phyloP scores from a whole-genome alignment of 2,113 vertebrate genomes.

The Engraulis encrasicolus region DNA sequence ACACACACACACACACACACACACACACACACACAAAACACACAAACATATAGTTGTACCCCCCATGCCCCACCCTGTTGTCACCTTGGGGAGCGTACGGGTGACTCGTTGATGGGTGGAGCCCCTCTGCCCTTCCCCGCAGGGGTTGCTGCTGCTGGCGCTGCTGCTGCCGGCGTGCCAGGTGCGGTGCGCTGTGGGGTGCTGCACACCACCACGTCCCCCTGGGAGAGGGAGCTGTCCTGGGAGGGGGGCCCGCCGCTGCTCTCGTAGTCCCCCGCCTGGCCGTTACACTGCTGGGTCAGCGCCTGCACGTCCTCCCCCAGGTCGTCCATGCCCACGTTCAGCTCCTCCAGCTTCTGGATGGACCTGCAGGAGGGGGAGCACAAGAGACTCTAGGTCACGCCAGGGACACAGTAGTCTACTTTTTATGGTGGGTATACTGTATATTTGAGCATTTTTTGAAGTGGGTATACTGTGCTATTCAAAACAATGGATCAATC shows the following conservation, averaged over 20 bases:
- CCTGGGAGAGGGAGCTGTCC: constrained; percentile 58
- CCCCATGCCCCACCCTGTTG: too few relatives aligned
- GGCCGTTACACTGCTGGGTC: constrained; percentile 85
- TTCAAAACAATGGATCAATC: too few relatives aligned
- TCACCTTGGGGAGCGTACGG: constrained; percentile 81
- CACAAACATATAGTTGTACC: too few relatives aligned
- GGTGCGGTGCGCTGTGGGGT: constrained; percentile 78
- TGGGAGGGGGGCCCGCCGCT: constrained; percentile 57
- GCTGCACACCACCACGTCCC: constrained; percentile 79
- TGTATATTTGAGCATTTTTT: too few relatives aligned
- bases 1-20: too few relatives aligned
- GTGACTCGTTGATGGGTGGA: constrained; percentile 84
- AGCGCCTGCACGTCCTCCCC: constrained; percentile 87
- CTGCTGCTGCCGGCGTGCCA: too few relatives aligned
- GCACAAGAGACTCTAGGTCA: too few relatives aligned
- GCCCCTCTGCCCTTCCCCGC: constrained; percentile 69
- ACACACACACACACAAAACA: too few relatives aligned
- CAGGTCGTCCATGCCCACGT: constrained; percentile 92
- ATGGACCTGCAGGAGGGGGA: constrained; percentile 92
- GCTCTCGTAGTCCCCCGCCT: constrained; percentile 61
- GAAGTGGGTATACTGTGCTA: too few relatives aligned
- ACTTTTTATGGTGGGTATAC: too few relatives aligned
- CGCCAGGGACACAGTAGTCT: too few relatives aligned
- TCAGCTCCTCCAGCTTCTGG: constrained; percentile 96
- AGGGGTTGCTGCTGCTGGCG: too few relatives aligned